Evolutionary conservation across 1,140 invertebrate species (phyloP).

Genomic region (Lycorma delicatula): DNA sequence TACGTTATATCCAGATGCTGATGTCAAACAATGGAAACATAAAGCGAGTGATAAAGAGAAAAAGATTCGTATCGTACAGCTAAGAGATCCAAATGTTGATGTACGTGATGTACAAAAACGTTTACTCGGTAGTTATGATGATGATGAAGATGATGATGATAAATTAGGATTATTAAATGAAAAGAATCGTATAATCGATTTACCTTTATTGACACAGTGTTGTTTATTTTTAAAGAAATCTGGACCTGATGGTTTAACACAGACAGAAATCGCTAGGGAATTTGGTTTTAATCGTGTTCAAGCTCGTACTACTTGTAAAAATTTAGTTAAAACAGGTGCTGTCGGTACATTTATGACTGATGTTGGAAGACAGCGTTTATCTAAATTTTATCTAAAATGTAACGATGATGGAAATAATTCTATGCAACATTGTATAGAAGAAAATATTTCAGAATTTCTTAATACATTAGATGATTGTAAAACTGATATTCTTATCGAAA

Average conservation of each 20-base stretch:
- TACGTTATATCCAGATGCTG: conserved; percentile 49
- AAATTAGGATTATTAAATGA: conserved; percentile 37
- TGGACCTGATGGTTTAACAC: conserved; percentile 41
- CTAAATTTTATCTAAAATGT: too few species aligned
- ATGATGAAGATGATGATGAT: conserved; percentile 40
- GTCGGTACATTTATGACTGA: conserved; percentile 45
- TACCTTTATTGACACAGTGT: conserved; percentile 42
- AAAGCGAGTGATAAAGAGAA: conserved; percentile 45
- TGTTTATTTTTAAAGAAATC: conserved; percentile 40
- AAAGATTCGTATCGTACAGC: conserved; percentile 42
- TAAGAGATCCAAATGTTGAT: conserved; percentile 44
- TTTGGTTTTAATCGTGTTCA: conserved; percentile 45
- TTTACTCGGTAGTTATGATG: conserved; percentile 37
- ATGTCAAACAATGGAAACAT: conserved; percentile 42
- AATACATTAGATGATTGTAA: too few species aligned
- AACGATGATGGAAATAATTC: too few species aligned
- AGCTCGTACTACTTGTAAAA: conserved; percentile 41
- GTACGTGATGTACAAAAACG: conserved; percentile 37
- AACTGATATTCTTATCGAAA: too few species aligned
- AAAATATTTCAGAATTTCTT: too few species aligned
- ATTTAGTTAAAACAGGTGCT: conserved; percentile 40
- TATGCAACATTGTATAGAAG: neutral
- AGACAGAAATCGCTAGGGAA: conserved; percentile 38
- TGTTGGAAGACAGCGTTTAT: conserved; percentile 44
- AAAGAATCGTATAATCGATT: conserved; percentile 33